phyloP scores from a whole-genome alignment of 2,797 vertebrate species.

The Lates japonicus region DNA sequence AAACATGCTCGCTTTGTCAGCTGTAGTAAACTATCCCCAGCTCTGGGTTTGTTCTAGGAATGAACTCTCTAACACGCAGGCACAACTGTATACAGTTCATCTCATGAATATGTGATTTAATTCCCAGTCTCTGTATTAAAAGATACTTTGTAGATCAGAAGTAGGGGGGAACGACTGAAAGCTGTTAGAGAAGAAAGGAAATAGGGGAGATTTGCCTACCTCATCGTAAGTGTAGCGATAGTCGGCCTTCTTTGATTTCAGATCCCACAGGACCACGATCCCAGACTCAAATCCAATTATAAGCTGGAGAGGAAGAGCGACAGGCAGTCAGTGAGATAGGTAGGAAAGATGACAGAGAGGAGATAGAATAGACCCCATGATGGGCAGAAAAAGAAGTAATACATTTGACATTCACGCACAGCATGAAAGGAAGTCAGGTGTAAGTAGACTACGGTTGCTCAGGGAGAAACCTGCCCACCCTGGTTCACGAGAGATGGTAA shows the following conservation, averaged over 20 bases:
- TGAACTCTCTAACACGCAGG: constrained; percentile 12
- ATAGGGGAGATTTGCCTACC: constrained; percentile 86
- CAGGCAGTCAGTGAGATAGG: constrained; percentile 71
- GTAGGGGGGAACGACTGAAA: constrained; percentile 42
- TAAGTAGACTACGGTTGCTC: constrained; percentile 44
- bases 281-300: constrained; percentile 99
- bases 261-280: constrained; percentile 97
- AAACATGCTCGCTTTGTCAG: constrained; percentile 12
- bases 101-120: constrained; percentile 77
- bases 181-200: constrained; percentile 52
- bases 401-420: constrained; percentile 74
- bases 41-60: constrained; percentile 18
- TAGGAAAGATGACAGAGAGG: constrained; percentile 65
- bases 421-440: constrained; percentile 61
- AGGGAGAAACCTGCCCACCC: constrained; percentile 47
- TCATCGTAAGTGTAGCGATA: constrained; percentile 98
- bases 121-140: constrained; percentile 49
- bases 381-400: constrained; percentile 67
- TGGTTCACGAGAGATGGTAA: constrained; percentile 35
- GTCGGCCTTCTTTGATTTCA: constrained; percentile 99
- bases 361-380: constrained; percentile 68
- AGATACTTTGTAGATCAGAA: constrained; percentile 51
- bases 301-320: constrained; percentile 89
- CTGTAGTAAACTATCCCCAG: constrained; percentile 13
- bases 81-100: constrained; percentile 41